Evolutionary conservation across 2,113 vertebrate species (phyloP).

Genomic region (Canis aureus): DNA sequence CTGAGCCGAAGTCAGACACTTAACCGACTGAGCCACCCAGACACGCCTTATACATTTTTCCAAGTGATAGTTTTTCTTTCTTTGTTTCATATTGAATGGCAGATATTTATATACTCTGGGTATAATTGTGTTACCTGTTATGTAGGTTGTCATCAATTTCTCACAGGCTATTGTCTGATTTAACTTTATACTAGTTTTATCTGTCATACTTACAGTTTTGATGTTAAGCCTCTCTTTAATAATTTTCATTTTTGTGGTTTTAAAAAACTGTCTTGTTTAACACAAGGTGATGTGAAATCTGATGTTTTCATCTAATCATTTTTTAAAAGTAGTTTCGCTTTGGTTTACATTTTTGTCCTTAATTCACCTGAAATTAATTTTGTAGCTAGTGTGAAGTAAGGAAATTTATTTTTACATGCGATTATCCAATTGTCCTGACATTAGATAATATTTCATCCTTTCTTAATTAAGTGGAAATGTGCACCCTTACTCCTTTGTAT

Average conservation of each 20-base stretch:
- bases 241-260: not conserved
- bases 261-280: not conserved
- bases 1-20: not conserved
- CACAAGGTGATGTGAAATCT: not conserved
- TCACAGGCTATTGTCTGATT: not conserved
- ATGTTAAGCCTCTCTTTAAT: not conserved
- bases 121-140: not conserved
- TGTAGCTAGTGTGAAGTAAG: not conserved
- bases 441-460: not conserved
- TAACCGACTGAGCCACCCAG: not conserved
- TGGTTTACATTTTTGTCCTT: not conserved
- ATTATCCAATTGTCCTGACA: not conserved
- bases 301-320: not conserved
- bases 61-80: not conserved
- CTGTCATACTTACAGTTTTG: not conserved
- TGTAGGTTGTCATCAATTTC: not conserved
- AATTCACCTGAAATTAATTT: not conserved
- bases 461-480: not conserved
- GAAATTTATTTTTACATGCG: not conserved
- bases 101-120: not conserved
- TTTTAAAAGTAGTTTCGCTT: not conserved
- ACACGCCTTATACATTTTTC: not conserved
- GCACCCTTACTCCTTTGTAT: not conserved
- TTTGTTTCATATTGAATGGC: not conserved
- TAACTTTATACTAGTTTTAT: not conserved